Percentiles rank a stretch among this genome's conserved stretches.
Conservation (phyloP, 2,888 invertebrate species). For the Operophtera brumata region DNA sequence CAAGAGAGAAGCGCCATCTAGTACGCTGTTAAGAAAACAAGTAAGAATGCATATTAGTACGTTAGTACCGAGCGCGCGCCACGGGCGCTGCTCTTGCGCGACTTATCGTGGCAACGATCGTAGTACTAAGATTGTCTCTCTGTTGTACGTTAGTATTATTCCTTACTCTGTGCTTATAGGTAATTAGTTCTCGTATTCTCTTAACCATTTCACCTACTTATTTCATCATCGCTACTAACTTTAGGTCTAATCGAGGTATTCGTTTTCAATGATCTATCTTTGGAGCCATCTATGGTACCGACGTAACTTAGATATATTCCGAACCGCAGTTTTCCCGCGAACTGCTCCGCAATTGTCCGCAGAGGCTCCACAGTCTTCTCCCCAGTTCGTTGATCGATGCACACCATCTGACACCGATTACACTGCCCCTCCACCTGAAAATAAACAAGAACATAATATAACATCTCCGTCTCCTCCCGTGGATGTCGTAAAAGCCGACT, state of each 20-base stretch:
- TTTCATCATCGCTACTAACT: constrained; percentile 50
- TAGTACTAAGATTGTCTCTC: no score
- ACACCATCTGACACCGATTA: constrained; percentile 96
- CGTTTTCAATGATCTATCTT: constrained; percentile 46
- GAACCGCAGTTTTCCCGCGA: constrained; percentile 88
- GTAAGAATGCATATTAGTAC: no score
- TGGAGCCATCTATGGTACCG: constrained; percentile 55
- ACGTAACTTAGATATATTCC: constrained; percentile 87
- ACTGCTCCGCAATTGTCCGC: constrained; percentile 86
- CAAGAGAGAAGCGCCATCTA: no score
- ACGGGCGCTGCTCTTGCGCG: no score
- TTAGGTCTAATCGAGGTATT: constrained; percentile 50
- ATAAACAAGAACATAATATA: neutral
- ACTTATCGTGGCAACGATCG: no score
- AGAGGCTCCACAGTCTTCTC: constrained; percentile 89
- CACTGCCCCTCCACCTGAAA: constrained; percentile 89
- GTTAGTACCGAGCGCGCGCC: no score
- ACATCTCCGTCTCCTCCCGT: no score
- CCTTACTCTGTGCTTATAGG: no score
- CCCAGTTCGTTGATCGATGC: constrained; percentile 93
- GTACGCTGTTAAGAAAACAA: no score
- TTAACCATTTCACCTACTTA: constrained; percentile 53
- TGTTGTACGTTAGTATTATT: no score
- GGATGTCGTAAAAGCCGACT: no score
- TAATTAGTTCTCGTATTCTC: neutral